Evolutionary conservation across 2,113 vertebrate species (phyloP), one percentile per base, ranked within the genome.

Genomic region (Rattus rattus): DNA sequence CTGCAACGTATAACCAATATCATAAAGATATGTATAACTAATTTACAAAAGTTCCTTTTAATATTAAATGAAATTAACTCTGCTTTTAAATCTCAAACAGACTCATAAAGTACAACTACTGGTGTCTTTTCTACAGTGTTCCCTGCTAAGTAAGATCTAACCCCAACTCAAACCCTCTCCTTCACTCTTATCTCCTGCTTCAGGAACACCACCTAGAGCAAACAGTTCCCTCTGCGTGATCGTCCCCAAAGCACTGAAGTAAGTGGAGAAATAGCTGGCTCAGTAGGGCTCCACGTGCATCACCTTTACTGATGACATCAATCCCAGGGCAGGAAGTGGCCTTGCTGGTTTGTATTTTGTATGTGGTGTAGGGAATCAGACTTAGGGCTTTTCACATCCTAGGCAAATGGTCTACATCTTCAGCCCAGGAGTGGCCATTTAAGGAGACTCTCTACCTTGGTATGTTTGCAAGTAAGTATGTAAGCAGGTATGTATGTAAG

Each of bases 11-110:
- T 14, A 28, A 87, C 0, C 59, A 22, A 83, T 80, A 72, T 86
- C 13, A 92, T 43, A 87, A 75, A 97, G 28, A 67, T 84, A 22
- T 56, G n/a, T 16, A 19, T 69, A 93, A n/a, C n/a, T 33, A 56
- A 97, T 89, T 75, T 76, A 69, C 88, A 90, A 96, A 93, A 81
- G 61, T 94, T 54, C 33, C 33, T 93, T 90, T 95, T 88, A 90
- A 19, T 85, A 70, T 89, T 85, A 2, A 96, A 24, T 26, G 16
- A 61, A 88, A 88, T 88, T 88, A 70, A 36, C 77, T 88, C 49
- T 72, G 49, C 47, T 70, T 88, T 88, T 63, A 91, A 94, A 94
- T 95, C 28, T 84, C 39, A 81, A 76, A 56, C 49, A 90, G 65
- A 72, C 95, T 84, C 76, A 2, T 63, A 90, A 96, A 56, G 93